Conservation (phyloP, 2,113 vertebrate genomes). For the Empidonax alnorum region DNA sequence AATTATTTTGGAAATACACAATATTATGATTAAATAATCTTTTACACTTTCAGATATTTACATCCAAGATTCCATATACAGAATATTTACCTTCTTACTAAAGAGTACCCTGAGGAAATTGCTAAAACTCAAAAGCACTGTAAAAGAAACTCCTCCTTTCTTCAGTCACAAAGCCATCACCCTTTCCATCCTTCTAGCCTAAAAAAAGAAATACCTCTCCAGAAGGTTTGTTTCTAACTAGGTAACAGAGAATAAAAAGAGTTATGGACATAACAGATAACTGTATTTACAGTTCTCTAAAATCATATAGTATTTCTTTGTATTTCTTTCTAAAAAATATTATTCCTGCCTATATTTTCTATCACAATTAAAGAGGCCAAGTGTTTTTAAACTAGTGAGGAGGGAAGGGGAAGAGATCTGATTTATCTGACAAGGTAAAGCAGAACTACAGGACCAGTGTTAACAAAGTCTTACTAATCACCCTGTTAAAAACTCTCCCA, state of each 20-base stretch:
- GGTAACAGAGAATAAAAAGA: background rate
- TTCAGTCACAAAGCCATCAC: background rate
- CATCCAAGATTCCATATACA: background rate
- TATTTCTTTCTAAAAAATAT: background rate
- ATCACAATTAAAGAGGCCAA: background rate
- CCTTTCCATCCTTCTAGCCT: background rate
- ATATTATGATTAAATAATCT: background rate
- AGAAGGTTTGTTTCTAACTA: background rate
- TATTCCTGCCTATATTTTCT: background rate
- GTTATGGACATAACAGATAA: background rate
- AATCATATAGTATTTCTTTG: background rate
- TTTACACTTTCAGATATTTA: background rate
- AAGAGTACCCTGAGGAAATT: background rate
- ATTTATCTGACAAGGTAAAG: background rate
- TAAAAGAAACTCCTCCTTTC: background rate
- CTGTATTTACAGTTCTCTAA: background rate
- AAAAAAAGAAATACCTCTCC: background rate
- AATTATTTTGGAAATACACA: background rate
- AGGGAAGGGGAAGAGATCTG: background rate
- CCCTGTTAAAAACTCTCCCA: accelerated
- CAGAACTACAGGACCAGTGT: background rate
- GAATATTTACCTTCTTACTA: background rate
- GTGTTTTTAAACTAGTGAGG: background rate
- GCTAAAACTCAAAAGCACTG: background rate
- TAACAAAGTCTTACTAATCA: background rate